Conservation (phyloP, 1,140 invertebrate species). For the Latrodectus geometricus region DNA sequence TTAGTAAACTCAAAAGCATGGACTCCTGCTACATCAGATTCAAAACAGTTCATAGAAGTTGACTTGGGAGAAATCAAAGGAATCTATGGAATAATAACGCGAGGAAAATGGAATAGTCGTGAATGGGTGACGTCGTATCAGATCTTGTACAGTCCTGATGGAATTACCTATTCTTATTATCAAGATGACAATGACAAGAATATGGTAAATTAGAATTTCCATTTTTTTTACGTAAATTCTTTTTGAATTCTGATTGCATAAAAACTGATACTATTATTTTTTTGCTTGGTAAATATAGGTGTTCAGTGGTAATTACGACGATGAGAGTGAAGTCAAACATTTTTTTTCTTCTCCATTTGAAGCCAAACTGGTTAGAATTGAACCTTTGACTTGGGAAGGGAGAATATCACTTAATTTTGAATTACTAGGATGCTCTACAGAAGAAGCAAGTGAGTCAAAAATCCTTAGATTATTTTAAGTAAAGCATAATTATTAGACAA, state of each 20-base stretch:
- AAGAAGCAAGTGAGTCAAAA: constrained; percentile 62
- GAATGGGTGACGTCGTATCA: constrained; percentile 82
- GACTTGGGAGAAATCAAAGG: constrained; percentile 73
- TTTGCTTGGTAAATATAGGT: constrained; percentile 70
- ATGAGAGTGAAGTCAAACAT: constrained; percentile 73
- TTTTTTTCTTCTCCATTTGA: constrained; percentile 77
- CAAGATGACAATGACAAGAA: constrained; percentile 37
- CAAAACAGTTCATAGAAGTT: no score
- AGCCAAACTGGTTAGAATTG: constrained; percentile 78
- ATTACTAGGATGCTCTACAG: constrained; percentile 77
- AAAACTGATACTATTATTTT: not conserved
- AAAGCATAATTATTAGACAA: not conserved
- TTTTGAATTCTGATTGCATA: not conserved
- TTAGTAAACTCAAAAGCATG: no score
- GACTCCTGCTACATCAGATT: no score
- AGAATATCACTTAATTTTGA: constrained; percentile 80
- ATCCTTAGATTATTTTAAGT: not conserved
- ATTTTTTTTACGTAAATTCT: not conserved
- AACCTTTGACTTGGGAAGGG: constrained; percentile 81
- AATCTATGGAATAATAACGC: constrained; percentile 79
- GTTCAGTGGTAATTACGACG: constrained; percentile 80
- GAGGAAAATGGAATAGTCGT: constrained; percentile 75
- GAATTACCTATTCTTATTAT: constrained; percentile 72
- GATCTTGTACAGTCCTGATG: constrained; percentile 78
- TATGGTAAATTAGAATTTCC: constrained; percentile 66